phyloP scores from a whole-genome alignment of 2,797 vertebrate species.

The Streptopelia turtur region DNA sequence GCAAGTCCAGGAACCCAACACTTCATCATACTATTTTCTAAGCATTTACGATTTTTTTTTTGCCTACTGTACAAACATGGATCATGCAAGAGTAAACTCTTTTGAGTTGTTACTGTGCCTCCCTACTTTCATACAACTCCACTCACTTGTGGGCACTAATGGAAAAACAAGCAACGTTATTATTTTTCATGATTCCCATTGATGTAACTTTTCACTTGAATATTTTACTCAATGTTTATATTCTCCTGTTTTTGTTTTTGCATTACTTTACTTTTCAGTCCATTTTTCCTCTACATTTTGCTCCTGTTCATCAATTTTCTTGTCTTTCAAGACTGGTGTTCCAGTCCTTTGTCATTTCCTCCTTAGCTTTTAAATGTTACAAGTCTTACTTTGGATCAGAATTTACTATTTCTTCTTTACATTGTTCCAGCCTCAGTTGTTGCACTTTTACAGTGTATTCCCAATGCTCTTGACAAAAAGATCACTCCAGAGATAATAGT shows the following conservation, averaged over 20 bases:
- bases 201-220: background rate
- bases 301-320: slow-evolving; percentile 65
- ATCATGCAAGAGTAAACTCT: background rate
- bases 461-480: slow-evolving; percentile 77
- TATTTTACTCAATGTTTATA: slow-evolving; percentile 15
- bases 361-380: slow-evolving; percentile 62
- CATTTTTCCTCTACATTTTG: slow-evolving; percentile 30
- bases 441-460: slow-evolving; percentile 72
- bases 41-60: background rate
- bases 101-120: background rate
- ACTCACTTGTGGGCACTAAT: background rate
- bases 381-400: slow-evolving; percentile 54
- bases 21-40: slow-evolving; percentile 11
- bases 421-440: slow-evolving; percentile 75
- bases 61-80: background rate
- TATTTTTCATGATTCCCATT: background rate
- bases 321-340: slow-evolving; percentile 48
- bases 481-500: slow-evolving; percentile 73
- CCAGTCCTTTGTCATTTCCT: slow-evolving; percentile 66
- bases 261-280: slow-evolving; percentile 55
- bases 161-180: background rate
- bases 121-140: background rate
- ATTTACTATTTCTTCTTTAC: slow-evolving; percentile 72
- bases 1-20: background rate
- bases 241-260: background rate